Conservation (phyloP, 2,888 invertebrate genomes). For the Coleophora deauratella region DNA sequence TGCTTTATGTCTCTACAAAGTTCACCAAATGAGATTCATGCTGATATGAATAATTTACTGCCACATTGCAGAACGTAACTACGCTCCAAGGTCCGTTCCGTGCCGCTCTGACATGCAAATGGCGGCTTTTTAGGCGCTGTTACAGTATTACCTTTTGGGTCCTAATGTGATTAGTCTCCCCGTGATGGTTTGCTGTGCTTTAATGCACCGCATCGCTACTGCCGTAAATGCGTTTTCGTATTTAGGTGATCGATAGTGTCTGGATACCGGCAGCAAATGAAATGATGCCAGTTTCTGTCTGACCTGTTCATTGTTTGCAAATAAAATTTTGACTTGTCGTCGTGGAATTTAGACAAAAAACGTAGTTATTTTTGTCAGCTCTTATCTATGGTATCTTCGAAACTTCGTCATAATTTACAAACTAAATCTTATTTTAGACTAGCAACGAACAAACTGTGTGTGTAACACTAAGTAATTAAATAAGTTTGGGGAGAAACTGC, state of each 20-base stretch:
- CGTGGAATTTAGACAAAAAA: no score
- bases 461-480: slow-evolving; percentile 27
- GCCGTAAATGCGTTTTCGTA: slow-evolving; percentile 35
- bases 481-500: slow-evolving; percentile 25
- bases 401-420: no score
- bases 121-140: slow-evolving; percentile 47
- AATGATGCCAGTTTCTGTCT: no score
- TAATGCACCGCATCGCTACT: slow-evolving; percentile 39
- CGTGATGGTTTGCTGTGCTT: slow-evolving; percentile 45
- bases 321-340: no score
- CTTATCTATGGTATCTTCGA: no score
- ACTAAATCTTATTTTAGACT: no score
- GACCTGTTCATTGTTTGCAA: no score
- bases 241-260: slow-evolving; percentile 29
- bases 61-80: slow-evolving; percentile 16
- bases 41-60: slow-evolving; percentile 31
- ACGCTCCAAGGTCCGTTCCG: slow-evolving; percentile 5
- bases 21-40: slow-evolving; percentile 28
- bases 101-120: slow-evolving; percentile 30
- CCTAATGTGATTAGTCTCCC: slow-evolving; percentile 63
- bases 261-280: background rate
- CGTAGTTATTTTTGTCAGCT: no score
- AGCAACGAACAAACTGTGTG: background rate
- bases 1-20: slow-evolving; percentile 4
- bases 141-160: slow-evolving; percentile 47